A percentile compares a stretch with the other conserved stretches of the same genome.
phyloP scores from a whole-genome alignment of 2,888 invertebrate genomes.

The Chymomyza procnemis region DNA sequence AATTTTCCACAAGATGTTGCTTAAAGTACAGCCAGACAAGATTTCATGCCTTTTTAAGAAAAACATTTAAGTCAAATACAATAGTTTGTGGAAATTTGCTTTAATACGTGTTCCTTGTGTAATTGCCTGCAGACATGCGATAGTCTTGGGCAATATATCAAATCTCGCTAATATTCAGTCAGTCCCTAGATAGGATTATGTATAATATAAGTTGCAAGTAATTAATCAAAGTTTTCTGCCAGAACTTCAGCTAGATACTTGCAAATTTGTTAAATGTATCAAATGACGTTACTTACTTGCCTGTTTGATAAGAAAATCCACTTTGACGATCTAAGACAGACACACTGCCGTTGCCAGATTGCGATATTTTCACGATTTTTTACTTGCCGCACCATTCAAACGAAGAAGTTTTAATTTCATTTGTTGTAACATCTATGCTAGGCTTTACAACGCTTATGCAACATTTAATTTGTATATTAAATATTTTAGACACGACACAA shows the following conservation, averaged over 20 bases:
- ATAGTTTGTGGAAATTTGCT: not conserved
- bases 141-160: not conserved
- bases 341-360: not conserved
- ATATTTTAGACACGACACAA: slow-evolving; percentile 69
- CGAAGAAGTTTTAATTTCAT: too few relatives aligned
- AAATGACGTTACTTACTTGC: not conserved
- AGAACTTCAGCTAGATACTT: not conserved
- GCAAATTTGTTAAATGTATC: not conserved
- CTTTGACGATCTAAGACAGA: not conserved
- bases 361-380: too few relatives aligned
- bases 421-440: not conserved
- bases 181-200: not conserved
- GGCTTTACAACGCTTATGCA: slow-evolving; percentile 54
- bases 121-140: not conserved
- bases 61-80: too few relatives aligned
- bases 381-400: not conserved
- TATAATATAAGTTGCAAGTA: not conserved
- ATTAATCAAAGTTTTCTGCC: not conserved
- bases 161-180: not conserved
- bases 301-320: not conserved
- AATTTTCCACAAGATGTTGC: too few relatives aligned
- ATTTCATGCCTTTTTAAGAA: too few relatives aligned
- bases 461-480: slow-evolving; percentile 66
- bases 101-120: not conserved
- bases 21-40: too few relatives aligned